phyloP scores from a whole-genome alignment of 2,888 invertebrate genomes.

The Lymantria monacha region DNA sequence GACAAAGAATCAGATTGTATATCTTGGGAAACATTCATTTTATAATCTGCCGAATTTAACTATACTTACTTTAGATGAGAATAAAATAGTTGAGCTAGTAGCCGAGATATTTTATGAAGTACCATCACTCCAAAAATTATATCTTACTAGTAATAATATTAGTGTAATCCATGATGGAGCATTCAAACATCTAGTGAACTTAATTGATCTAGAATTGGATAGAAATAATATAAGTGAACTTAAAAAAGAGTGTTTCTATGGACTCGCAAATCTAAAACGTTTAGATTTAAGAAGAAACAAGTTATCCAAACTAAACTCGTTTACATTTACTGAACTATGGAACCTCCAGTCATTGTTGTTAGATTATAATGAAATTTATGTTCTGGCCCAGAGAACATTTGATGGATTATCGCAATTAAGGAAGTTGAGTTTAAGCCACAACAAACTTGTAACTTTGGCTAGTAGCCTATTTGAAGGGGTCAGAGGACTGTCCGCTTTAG shows the following conservation, averaged over 20 bases:
- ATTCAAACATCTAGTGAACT: slow-evolving; percentile 86
- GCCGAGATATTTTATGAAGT: slow-evolving; percentile 89
- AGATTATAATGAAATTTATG: slow-evolving; percentile 86
- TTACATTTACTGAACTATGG: slow-evolving; percentile 90
- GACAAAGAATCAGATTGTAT: slow-evolving; percentile 86
- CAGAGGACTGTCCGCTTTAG: slow-evolving; percentile 86
- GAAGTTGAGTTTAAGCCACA: slow-evolving; percentile 88
- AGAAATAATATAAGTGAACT: slow-evolving; percentile 88
- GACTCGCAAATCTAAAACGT: slow-evolving; percentile 86
- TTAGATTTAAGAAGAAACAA: slow-evolving; percentile 89
- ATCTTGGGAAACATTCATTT: slow-evolving; percentile 86
- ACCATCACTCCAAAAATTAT: slow-evolving; percentile 87
- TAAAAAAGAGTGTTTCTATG: slow-evolving; percentile 89
- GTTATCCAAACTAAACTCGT: slow-evolving; percentile 88
- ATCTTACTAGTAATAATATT: slow-evolving; percentile 93
- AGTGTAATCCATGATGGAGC: slow-evolving; percentile 93
- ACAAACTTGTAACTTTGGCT: slow-evolving; percentile 87
- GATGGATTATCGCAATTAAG: slow-evolving; percentile 88
- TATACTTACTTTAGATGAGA: slow-evolving; percentile 87
- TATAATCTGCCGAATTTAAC: slow-evolving; percentile 87
- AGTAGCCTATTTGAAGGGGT: slow-evolving; percentile 88
- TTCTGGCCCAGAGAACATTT: slow-evolving; percentile 89
- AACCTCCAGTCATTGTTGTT: slow-evolving; percentile 86
- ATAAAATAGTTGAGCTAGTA: slow-evolving; percentile 88
- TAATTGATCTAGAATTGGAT: slow-evolving; percentile 91